Evolutionary conservation across 2,113 vertebrate species (phyloP), one percentile per base, ranked within the genome.

Genomic region (Microcebus jonahi): DNA sequence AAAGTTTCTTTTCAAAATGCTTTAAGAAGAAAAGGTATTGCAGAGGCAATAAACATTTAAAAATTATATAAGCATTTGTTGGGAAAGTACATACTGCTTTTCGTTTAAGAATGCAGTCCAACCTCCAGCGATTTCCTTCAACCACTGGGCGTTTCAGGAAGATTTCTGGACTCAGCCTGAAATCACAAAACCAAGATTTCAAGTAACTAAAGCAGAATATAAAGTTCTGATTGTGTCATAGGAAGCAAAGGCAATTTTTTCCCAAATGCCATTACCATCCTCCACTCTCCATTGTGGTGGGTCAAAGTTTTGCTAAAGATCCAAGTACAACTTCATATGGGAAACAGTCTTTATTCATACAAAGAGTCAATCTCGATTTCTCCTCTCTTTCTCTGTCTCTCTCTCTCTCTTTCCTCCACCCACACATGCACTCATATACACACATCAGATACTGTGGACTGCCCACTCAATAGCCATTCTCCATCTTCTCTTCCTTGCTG

Each of bases 141-240:
- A 99, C 99, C 10, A 99, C 99, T 0, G 99, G 99, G 25, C 99
- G 99, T 97, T 99, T 99, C 95, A 99, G 98, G 97, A 99, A 99
- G 97, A 99, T 99, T 98, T 99, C 99, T 57, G 99, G 99, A 98
- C 99, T 99, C 96, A 99, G 97, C 99, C 99, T 99, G 92, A 91
- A 97, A 96, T 98, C 95, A 97, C 0, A 93, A 97, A 97, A 48
- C 3, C 57, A 84, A 90, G 70, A 97, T 17, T 76, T 93, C 25
- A 71, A 55, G n/a, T 45, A 34, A 57, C 13, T 77, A 92, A 97
- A 98, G 98, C 67, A 96, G 96, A 96, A 76, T 34, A 36, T 0
- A 65, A 88, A 89, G 18, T 65, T 94, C 39, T 79, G 17, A 67
- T 39, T 27, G 9, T 94, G 53, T 86, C 29, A 83, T 11, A 65